Evolutionary conservation across 2,888 invertebrate genomes (phyloP).

Genomic region (Myathropa florea): DNA sequence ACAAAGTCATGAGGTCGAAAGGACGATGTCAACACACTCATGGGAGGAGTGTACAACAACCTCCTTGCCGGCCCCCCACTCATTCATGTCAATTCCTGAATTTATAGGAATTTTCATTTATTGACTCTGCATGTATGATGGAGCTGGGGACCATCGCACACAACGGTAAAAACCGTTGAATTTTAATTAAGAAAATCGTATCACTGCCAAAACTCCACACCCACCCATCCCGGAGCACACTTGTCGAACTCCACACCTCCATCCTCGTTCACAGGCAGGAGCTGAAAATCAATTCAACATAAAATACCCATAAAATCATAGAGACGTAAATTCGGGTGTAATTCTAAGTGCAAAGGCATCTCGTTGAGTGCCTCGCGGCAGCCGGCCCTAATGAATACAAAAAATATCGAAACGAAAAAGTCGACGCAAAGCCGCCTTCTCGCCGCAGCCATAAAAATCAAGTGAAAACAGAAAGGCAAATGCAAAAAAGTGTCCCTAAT

Average conservation of each 20-base stretch:
- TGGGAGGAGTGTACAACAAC: slow-evolving; percentile 51
- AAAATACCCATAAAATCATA: slow-evolving; percentile 59
- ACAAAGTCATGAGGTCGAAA: slow-evolving; percentile 65
- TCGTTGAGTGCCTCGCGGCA: slow-evolving; percentile 12
- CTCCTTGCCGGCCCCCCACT: neutral
- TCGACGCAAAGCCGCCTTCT: neutral
- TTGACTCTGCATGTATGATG: slow-evolving; percentile 50
- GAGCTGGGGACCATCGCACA: neutral
- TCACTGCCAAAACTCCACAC: slow-evolving; percentile 20
- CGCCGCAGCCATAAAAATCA: slow-evolving; percentile 24
- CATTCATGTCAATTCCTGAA: slow-evolving; percentile 40
- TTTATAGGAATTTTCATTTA: slow-evolving; percentile 62
- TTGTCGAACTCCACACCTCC: slow-evolving; percentile 22
- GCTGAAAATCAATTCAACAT: slow-evolving; percentile 46
- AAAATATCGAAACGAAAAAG: neutral
- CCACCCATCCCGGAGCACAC: slow-evolving; percentile 1
- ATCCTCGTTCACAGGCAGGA: neutral
- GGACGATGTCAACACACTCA: slow-evolving; percentile 58
- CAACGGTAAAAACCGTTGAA: slow-evolving; percentile 21
- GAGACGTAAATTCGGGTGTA: slow-evolving; percentile 34
- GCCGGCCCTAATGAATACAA: slow-evolving; percentile 19
- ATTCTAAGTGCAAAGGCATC: slow-evolving; percentile 51
- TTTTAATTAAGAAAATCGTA: slow-evolving; percentile 44
- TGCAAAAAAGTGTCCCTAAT: slow-evolving; percentile 51
- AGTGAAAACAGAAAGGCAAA: slow-evolving; percentile 8